Evolutionary conservation across 2,113 vertebrate species (phyloP).

Genomic region (Amblyopsis rosae): DNA sequence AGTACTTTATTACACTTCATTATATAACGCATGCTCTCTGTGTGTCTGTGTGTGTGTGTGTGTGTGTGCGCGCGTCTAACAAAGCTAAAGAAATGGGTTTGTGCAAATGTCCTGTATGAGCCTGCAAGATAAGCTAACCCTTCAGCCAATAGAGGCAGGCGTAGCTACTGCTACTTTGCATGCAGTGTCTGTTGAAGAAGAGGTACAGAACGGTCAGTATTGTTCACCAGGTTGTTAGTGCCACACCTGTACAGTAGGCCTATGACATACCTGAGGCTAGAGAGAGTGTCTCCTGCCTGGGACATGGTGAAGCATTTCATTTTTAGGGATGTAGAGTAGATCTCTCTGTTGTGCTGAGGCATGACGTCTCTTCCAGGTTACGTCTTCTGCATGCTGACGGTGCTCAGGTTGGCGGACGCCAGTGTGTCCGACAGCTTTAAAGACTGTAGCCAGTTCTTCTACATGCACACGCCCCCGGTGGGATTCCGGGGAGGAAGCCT

Average conservation of each 20-base stretch:
- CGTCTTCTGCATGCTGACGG: slow-evolving; percentile 39
- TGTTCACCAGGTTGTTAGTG: background rate
- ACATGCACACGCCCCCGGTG: slow-evolving; percentile 62
- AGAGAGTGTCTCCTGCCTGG: background rate
- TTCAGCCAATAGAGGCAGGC: slow-evolving; percentile 37
- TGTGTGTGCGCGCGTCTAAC: too few relatives aligned
- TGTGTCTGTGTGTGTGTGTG: too few relatives aligned
- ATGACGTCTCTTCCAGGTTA: slow-evolving; percentile 41
- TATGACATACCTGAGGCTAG: background rate
- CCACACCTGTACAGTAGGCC: background rate
- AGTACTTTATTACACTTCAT: too few relatives aligned
- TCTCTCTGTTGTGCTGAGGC: background rate
- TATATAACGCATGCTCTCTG: too few relatives aligned
- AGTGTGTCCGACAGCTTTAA: slow-evolving; percentile 63
- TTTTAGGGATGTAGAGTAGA: background rate
- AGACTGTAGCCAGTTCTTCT: slow-evolving; percentile 71
- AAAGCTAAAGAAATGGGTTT: too few relatives aligned
- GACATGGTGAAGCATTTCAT: background rate
- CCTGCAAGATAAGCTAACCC: slow-evolving; percentile 28
- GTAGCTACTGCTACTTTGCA: slow-evolving; percentile 54
- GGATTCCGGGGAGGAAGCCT: slow-evolving; percentile 51
- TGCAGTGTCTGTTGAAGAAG: slow-evolving; percentile 13
- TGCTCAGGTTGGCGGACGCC: slow-evolving; percentile 24
- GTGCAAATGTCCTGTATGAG: too few relatives aligned
- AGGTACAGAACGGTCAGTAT: slow-evolving; percentile 13